Evolutionary conservation across 2,797 vertebrate genomes (phyloP).

Genomic region (Pampus argenteus): DNA sequence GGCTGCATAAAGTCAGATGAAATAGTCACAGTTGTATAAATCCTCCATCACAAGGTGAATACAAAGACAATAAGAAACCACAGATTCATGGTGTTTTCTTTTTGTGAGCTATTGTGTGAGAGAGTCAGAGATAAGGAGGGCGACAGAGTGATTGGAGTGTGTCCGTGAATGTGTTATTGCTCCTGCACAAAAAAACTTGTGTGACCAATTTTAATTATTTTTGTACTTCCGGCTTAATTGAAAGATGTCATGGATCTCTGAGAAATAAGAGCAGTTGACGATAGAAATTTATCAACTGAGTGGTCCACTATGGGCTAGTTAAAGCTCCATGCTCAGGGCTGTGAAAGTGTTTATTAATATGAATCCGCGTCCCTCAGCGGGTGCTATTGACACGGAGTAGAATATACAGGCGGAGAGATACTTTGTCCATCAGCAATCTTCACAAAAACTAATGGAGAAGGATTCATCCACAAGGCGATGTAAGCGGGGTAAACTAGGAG

Average conservation of each 20-base stretch:
- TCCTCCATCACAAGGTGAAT: slow-evolving; percentile 38
- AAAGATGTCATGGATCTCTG: background rate
- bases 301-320: too few species aligned
- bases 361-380: too few species aligned
- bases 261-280: background rate
- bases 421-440: too few species aligned
- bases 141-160: background rate
- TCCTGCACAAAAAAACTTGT: background rate
- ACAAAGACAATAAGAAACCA: slow-evolving; percentile 31
- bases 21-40: slow-evolving; percentile 48
- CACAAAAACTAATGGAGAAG: too few species aligned
- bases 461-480: too few species aligned
- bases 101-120: background rate
- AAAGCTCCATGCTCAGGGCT: too few species aligned
- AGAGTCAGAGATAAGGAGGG: background rate
- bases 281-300: too few species aligned
- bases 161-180: slow-evolving; percentile 4
- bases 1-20: slow-evolving; percentile 56
- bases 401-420: too few species aligned
- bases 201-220: background rate
- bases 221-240: background rate
- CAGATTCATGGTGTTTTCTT: slow-evolving; percentile 22
- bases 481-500: too few species aligned
- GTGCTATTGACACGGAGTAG: too few species aligned
- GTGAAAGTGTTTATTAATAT: too few species aligned